phyloP scores from a whole-genome alignment of 2,797 vertebrate genomes.

The Capromys pilorides region DNA sequence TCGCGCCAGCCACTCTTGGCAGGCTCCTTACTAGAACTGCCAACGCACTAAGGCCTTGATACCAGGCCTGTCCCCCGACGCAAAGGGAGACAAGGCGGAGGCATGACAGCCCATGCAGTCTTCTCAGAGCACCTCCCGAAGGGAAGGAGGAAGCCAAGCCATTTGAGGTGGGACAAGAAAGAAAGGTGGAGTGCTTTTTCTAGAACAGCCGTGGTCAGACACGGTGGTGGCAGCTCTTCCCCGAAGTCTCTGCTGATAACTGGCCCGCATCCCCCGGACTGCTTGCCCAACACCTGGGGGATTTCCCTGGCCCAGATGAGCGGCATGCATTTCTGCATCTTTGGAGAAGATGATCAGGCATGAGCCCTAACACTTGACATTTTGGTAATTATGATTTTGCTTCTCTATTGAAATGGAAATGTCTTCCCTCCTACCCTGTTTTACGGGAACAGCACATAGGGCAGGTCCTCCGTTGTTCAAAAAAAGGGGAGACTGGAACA shows the following conservation, averaged over 20 bases:
- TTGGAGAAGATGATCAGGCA: conserved; percentile 17
- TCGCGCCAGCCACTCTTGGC: not conserved
- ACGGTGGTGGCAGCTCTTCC: not conserved
- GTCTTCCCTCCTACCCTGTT: conserved; percentile 56
- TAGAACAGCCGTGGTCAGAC: rapidly evolving
- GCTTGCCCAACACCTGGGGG: not conserved
- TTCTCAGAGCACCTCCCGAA: not conserved
- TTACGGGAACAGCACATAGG: conserved; percentile 48
- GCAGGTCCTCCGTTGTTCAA: conserved; percentile 59
- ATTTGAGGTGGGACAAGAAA: not conserved
- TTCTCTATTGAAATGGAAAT: conserved; percentile 71
- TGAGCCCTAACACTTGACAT: not conserved
- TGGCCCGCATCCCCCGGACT: not conserved
- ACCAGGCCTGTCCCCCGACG: not conserved
- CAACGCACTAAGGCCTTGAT: not conserved
- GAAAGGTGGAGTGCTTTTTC: not conserved
- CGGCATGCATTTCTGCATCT: not conserved
- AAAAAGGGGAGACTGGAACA: conserved; percentile 58
- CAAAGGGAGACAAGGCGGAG: not conserved
- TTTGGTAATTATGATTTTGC: conserved; percentile 70
- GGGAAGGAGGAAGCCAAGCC: not conserved
- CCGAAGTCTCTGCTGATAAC: not conserved
- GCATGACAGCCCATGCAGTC: not conserved
- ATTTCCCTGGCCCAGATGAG: not conserved
- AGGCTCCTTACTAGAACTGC: conserved; percentile 17